A percentile compares a stretch with the other conserved stretches of the same genome.
Conservation (phyloP, 2,888 invertebrate genomes). For the Dryocosmus kuriphilus region DNA sequence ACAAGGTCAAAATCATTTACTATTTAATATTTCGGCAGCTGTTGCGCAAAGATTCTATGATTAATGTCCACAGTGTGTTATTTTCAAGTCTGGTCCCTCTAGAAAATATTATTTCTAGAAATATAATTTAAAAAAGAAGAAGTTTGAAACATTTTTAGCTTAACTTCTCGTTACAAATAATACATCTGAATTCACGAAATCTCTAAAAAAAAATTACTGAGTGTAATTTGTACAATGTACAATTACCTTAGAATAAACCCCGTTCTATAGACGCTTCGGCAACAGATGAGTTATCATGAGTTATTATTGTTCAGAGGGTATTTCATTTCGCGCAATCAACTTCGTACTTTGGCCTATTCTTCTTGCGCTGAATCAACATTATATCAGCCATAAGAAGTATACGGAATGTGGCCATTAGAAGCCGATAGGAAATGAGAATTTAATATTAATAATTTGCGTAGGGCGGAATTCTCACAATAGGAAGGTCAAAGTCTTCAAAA, state of each 20-base stretch:
- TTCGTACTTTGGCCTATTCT: slow-evolving; percentile 36
- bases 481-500: not conserved
- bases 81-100: not conserved
- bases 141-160: not conserved
- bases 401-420: slow-evolving; percentile 28
- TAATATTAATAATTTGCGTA: slow-evolving; percentile 35
- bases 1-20: slow-evolving; percentile 15
- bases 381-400: slow-evolving; percentile 16
- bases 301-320: slow-evolving; percentile 30
- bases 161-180: not conserved
- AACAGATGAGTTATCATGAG: slow-evolving; percentile 18
- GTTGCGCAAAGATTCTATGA: not conserved
- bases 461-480: not conserved
- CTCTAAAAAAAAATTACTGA: too few species aligned
- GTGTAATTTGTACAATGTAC: too few species aligned
- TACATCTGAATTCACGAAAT: too few species aligned
- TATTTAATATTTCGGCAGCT: not conserved
- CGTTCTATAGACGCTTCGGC: not conserved
- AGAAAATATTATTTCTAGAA: not conserved
- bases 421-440: slow-evolving; percentile 14
- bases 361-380: slow-evolving; percentile 31
- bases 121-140: not conserved
- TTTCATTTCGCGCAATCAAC: slow-evolving; percentile 38
- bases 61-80: not conserved
- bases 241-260: not conserved